A percentile compares a stretch with the other conserved stretches of the same genome.
phyloP scores from a whole-genome alignment of 2,113 vertebrate genomes.

The Malurus elegans region DNA sequence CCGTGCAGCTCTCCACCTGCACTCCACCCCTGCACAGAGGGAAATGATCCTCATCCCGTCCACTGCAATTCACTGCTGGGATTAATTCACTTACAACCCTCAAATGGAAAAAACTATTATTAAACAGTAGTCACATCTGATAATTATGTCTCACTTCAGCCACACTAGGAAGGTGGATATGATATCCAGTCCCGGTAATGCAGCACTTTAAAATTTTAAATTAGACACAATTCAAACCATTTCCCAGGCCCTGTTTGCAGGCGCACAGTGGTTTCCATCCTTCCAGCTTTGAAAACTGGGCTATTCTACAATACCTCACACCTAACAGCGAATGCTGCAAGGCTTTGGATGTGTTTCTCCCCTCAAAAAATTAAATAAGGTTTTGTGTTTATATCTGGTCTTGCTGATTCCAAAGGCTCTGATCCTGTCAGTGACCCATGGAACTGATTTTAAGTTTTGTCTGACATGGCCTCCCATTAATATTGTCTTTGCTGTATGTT shows the following conservation, averaged over 20 bases:
- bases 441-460: not conserved
- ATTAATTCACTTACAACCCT: not conserved
- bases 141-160: not conserved
- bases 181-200: not conserved
- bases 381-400: not conserved
- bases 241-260: not conserved
- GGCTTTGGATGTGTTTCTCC: not conserved
- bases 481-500: not conserved
- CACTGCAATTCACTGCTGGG: not conserved
- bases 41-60: not conserved
- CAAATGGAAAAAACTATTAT: conserved; percentile 15
- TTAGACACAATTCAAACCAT: not conserved
- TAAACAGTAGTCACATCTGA: not conserved
- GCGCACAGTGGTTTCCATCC: not conserved
- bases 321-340: not conserved
- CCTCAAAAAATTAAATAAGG: not conserved
- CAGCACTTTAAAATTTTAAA: not conserved
- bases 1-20: not conserved
- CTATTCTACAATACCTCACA: not conserved
- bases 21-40: not conserved
- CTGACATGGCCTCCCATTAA: not conserved
- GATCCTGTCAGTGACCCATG: not conserved
- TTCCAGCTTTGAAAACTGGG: not conserved
- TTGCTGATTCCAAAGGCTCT: not conserved
- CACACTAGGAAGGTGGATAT: not conserved